Base-by-base conservation (phyloP, 2,797 vertebrate genomes). In the Macrochelys suwanniensis region DNA sequence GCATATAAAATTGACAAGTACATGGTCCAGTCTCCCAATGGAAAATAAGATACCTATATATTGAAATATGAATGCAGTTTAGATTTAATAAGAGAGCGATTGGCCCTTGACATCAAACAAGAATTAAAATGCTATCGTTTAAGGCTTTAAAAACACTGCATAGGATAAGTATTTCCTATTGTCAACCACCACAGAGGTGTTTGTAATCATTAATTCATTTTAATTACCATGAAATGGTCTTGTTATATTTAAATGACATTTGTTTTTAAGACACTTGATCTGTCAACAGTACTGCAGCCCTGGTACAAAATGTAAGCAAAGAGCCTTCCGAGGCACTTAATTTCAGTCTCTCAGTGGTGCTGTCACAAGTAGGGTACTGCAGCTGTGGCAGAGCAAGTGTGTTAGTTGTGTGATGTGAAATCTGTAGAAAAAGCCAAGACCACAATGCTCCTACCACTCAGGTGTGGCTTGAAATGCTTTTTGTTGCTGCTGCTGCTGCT, bases 401-500 rank as follows among this genome's bases (percentile, higher is more conserved):
- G 47, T 82, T 5, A 31, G 79, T 79, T 80, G 53, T 68, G 3
- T 74, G 68, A 88, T 91, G 25, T 0, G 16, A 57, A 84, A 56
- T 74, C 76, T 87, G 81, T 7, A 86, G 76, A 10, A 77, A 49
- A 77, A 92, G 76, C 88, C 68, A 42, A 85, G 59, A 5, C 65
- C 7, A 33, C n/a, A 81, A n/a, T 16, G 59, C 54, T 93, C 33
- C 84, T 80, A 5, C 49, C 23, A 45, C 17, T 54, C 86, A 8
- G 51, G 65, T 51, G 1, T 7, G 65, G 68, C 53, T 53, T 77
- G 92, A 49, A 87, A 81, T 82, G 84, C 89, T 28, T 37, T 11
- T 94, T 89, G 68, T 45, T 78, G 23, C 77, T 92, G 79, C 31
- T 92, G 84, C 77, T 68, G 59, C n/a, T n/a, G n/a, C 49, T 91